Evolutionary conservation across 1,140 invertebrate species (phyloP).

Genomic region (Hetaerina americana): DNA sequence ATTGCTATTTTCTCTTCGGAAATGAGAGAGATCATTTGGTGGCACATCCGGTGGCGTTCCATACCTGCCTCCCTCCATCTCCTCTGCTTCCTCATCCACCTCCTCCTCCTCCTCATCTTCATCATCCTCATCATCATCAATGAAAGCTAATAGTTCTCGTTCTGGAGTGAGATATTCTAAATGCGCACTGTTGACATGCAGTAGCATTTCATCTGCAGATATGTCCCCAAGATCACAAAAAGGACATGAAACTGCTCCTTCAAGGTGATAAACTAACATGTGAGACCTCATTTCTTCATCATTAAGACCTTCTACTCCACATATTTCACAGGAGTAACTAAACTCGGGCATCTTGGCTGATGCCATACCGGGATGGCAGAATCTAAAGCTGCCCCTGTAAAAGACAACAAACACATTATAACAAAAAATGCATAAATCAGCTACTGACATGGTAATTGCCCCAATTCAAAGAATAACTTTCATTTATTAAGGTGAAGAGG

Average conservation of each 20-base stretch:
- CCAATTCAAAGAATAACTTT: too few species aligned
- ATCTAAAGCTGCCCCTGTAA: neutral
- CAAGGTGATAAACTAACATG: constrained; percentile 58
- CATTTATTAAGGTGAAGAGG: too few species aligned
- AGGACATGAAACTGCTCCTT: constrained; percentile 60
- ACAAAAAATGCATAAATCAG: too few species aligned
- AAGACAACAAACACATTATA: neutral
- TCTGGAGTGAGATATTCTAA: constrained; percentile 62
- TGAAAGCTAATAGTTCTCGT: constrained; percentile 44
- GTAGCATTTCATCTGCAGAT: constrained; percentile 54
- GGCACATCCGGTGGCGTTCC: constrained; percentile 1
- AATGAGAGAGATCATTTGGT: neutral
- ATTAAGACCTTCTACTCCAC: constrained; percentile 60
- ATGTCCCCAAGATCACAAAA: constrained; percentile 65
- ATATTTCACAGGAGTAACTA: constrained; percentile 61
- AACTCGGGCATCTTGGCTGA: constrained; percentile 25
- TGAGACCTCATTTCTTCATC: constrained; percentile 68
- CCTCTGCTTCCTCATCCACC: neutral
- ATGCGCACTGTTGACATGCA: constrained; percentile 68
- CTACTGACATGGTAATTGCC: too few species aligned
- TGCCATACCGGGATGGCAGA: constrained; percentile 4
- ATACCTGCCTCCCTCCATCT: constrained; percentile 3
- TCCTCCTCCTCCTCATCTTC: constrained; percentile 37
- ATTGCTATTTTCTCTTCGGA: constrained; percentile 3
- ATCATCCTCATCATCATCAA: constrained; percentile 31